These are phyloP conservation scores for Peromyscus aztecus DNA, from an alignment of 2,797 vertebrate genomes.

Conservation along the genomic window DNA sequence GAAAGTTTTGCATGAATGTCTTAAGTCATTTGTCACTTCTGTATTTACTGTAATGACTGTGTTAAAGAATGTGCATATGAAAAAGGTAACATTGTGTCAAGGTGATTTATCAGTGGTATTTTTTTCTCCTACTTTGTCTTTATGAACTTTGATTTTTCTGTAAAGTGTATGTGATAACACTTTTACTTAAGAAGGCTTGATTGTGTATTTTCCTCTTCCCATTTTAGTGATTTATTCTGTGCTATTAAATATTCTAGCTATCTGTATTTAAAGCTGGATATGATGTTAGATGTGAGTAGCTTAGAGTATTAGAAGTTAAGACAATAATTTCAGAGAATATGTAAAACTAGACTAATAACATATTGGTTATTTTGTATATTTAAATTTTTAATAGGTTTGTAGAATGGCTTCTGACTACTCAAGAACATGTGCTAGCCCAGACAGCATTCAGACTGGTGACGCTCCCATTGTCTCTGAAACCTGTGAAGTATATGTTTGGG, in stretches of 20 bases:
- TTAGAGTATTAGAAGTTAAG: slow-evolving; percentile 57
- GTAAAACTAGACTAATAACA: slow-evolving; percentile 41
- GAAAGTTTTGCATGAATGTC: slow-evolving; percentile 2
- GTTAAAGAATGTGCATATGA: slow-evolving; percentile 27
- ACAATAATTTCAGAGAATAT: slow-evolving; percentile 59
- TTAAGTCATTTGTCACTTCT: slow-evolving; percentile 41
- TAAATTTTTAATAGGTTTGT: slow-evolving; percentile 91
- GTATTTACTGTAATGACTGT: neutral
- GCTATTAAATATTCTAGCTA: neutral
- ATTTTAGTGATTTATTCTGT: slow-evolving; percentile 62
- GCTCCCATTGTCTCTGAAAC: slow-evolving; percentile 95
- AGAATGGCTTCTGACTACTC: slow-evolving; percentile 99
- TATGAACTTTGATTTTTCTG: slow-evolving; percentile 3
- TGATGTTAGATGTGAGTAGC: slow-evolving; percentile 31
- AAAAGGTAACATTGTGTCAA: slow-evolving; percentile 27
- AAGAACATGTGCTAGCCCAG: slow-evolving; percentile 97
- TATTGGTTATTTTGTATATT: slow-evolving; percentile 25
- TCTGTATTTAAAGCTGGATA: slow-evolving; percentile 55
- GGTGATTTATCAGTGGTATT: neutral
- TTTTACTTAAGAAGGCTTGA: slow-evolving; percentile 12
- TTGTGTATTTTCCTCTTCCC: neutral
- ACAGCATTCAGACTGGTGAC: slow-evolving; percentile 97
- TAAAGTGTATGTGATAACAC: slow-evolving; percentile 1
- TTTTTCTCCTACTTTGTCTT: neutral
- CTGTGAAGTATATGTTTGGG: slow-evolving; percentile 97